phyloP scores from a whole-genome alignment of 2,113 vertebrate species.

The Antechinus flavipes region DNA sequence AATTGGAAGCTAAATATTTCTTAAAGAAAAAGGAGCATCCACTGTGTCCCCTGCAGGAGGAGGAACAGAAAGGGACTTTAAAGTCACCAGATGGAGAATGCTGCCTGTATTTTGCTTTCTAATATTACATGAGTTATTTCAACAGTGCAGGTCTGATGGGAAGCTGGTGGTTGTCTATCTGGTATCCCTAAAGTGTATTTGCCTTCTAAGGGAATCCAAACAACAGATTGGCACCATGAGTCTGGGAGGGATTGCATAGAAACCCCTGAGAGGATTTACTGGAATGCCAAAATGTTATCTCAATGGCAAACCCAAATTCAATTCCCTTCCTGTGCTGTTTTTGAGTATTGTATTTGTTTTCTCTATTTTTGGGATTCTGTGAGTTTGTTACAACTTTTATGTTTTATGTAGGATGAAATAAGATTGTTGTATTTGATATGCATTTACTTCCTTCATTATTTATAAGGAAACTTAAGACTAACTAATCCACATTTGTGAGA shows the following conservation, averaged over 20 bases:
- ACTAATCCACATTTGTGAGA: too few relatives aligned
- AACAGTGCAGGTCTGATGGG: not conserved
- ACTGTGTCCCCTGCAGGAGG: too few relatives aligned
- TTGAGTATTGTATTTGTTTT: not conserved
- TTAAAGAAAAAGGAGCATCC: not conserved
- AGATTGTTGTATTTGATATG: not conserved
- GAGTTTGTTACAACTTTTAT: too few relatives aligned
- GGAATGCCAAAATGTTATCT: too few relatives aligned
- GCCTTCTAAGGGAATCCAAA: not conserved
- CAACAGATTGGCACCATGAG: too few relatives aligned
- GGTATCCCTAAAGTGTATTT: not conserved
- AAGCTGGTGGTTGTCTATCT: not conserved
- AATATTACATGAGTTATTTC: not conserved
- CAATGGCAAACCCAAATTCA: too few relatives aligned
- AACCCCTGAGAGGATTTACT: not conserved
- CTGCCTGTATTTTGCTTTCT: not conserved
- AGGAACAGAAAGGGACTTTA: not conserved
- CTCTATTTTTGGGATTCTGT: not conserved
- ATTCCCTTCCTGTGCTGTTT: not conserved
- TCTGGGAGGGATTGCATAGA: not conserved
- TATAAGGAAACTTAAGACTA: too few relatives aligned
- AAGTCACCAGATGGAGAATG: not conserved
- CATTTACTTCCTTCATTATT: too few relatives aligned
- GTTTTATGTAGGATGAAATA: not conserved
- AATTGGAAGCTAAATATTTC: not conserved